These are phyloP conservation scores for Erythrocercus mccallii DNA, from an alignment of 2,113 vertebrate genomes.

Conservation along the genomic window DNA sequence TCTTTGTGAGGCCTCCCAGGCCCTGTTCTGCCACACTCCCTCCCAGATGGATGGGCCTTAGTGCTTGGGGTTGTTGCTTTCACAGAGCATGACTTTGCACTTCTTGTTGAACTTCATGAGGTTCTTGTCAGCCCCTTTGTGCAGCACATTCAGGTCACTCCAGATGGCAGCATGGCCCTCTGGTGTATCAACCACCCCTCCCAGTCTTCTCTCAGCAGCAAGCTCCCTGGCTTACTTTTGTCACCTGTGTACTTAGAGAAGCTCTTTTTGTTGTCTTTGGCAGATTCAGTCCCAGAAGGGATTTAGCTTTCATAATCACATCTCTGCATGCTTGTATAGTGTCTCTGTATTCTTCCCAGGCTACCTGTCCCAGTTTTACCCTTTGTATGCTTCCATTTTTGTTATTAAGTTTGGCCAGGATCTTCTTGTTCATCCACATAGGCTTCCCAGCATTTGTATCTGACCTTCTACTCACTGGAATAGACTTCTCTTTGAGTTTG, in stretches of 20 bases:
- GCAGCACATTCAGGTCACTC: neutral
- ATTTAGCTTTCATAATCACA: neutral
- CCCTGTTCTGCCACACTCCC: neutral
- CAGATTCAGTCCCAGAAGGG: accelerated
- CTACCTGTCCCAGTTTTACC: neutral
- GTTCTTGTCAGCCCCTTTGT: neutral
- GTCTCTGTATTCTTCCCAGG: neutral
- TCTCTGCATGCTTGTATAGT: neutral
- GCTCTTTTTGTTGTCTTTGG: neutral
- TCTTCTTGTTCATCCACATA: neutral
- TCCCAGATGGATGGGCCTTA: neutral
- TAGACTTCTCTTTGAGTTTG: neutral
- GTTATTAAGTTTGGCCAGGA: neutral
- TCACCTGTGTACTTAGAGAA: neutral
- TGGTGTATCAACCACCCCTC: neutral
- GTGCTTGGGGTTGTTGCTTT: neutral
- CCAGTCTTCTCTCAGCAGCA: neutral
- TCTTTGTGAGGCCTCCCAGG: accelerated
- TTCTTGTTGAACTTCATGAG: neutral
- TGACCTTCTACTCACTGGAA: neutral
- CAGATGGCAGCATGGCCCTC: neutral
- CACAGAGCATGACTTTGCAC: neutral
- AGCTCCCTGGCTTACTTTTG: neutral
- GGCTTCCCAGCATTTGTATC: neutral
- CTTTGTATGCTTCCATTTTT: neutral